Conservation (phyloP, 1,140 invertebrate species). For the Platorchestia sp. region DNA sequence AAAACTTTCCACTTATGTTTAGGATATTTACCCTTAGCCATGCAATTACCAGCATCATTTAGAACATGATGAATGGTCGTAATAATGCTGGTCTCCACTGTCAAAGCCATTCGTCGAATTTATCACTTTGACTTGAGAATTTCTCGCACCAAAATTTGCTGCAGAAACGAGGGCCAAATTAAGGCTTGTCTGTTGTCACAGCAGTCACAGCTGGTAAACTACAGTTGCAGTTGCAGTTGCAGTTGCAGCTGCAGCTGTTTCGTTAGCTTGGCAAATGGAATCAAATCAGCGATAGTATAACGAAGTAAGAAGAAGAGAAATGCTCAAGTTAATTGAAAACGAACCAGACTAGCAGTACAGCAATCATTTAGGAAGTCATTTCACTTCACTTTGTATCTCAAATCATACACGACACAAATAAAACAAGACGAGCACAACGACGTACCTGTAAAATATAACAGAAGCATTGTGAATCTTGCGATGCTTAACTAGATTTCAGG, state of each 20-base stretch:
- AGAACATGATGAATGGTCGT: background rate
- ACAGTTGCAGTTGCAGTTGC: background rate
- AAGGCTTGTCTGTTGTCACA: slow-evolving; percentile 17
- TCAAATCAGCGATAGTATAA: background rate
- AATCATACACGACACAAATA: background rate
- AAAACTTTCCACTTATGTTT: no score
- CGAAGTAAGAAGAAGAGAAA: background rate
- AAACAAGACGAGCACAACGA: background rate
- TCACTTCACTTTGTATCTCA: no score
- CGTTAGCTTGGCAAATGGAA: background rate
- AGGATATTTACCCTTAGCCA: no score
- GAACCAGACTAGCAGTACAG: background rate
- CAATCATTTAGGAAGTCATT: background rate
- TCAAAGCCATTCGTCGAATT: background rate
- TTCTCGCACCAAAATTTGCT: background rate
- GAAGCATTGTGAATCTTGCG: background rate
- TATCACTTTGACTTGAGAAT: background rate
- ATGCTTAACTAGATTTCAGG: background rate
- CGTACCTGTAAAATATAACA: background rate
- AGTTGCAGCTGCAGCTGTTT: background rate
- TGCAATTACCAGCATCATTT: slow-evolving; percentile 17
- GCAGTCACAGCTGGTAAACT: background rate
- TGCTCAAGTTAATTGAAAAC: background rate
- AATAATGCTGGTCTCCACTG: background rate
- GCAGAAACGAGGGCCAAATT: slow-evolving; percentile 10